A percentile compares a stretch with the other conserved stretches of the same genome.
phyloP scores from a whole-genome alignment of 1,140 invertebrate species.

The Sitobion miscanthi region DNA sequence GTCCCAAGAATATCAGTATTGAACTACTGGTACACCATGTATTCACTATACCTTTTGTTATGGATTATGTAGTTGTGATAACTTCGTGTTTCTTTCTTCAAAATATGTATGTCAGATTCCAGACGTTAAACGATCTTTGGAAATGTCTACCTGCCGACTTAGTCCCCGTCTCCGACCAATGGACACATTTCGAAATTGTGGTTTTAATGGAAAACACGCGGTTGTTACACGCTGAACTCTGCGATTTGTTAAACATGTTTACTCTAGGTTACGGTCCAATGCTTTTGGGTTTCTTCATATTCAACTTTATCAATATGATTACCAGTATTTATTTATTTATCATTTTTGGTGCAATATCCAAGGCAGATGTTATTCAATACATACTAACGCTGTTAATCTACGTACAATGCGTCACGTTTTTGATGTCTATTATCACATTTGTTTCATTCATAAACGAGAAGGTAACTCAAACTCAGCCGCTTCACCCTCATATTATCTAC shows the following conservation, averaged over 20 bases:
- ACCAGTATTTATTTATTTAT: too few relatives aligned
- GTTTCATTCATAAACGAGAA: too few relatives aligned
- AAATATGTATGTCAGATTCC: background rate
- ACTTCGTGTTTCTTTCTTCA: background rate
- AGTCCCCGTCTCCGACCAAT: background rate
- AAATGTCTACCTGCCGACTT: background rate
- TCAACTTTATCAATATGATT: background rate
- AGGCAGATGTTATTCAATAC: too few relatives aligned
- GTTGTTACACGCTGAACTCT: background rate
- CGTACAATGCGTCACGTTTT: too few relatives aligned
- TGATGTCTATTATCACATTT: too few relatives aligned
- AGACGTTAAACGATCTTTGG: background rate
- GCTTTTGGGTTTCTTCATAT: background rate
- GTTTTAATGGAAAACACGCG: background rate
- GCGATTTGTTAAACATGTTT: background rate
- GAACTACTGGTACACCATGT: background rate
- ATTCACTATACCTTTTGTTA: background rate
- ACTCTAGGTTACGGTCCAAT: background rate
- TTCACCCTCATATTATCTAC: too few relatives aligned
- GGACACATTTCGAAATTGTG: background rate
- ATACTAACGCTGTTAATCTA: too few relatives aligned
- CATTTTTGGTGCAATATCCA: too few relatives aligned
- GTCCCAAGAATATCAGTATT: background rate
- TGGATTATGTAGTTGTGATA: background rate
- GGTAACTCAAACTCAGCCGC: too few relatives aligned